phyloP scores from a whole-genome alignment of 2,888 invertebrate genomes.

The Clistopyga incitator region DNA sequence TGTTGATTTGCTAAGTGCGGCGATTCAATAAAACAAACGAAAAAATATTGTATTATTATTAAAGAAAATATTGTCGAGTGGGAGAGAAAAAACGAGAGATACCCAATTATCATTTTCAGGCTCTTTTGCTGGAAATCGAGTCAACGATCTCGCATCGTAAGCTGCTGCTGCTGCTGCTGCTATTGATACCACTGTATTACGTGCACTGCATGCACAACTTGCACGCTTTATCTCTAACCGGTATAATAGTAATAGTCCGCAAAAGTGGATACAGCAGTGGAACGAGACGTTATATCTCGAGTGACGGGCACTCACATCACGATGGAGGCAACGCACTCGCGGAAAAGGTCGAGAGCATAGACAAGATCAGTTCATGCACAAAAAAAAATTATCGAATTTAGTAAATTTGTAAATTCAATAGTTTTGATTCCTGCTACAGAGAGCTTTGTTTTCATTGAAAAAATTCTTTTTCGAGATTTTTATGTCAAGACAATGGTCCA shows the following conservation, averaged over 20 bases:
- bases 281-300: neutral
- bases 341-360: neutral
- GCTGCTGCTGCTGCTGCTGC: no score
- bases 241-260: conserved; percentile 6
- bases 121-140: neutral
- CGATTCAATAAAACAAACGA: conserved; percentile 76
- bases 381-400: no score
- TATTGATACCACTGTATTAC: neutral
- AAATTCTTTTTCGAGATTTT: no score
- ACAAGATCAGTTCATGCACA: neutral
- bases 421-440: no score
- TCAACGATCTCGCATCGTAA: neutral
- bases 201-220: neutral
- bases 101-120: conserved; percentile 31
- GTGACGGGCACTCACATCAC: neutral
- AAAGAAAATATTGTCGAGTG: conserved; percentile 21
- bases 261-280: neutral
- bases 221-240: conserved; percentile 8
- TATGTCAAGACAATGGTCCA: no score
- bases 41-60: conserved; percentile 73
- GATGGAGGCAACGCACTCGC: neutral
- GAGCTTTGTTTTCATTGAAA: no score
- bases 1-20: conserved; percentile 75
- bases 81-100: neutral
- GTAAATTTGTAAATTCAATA: no score